A percentile compares a stretch with the other conserved stretches of the same genome.
These are phyloP conservation scores for Allacma fusca DNA, from an alignment of 2,888 invertebrate genomes.

Conservation along the genomic window DNA sequence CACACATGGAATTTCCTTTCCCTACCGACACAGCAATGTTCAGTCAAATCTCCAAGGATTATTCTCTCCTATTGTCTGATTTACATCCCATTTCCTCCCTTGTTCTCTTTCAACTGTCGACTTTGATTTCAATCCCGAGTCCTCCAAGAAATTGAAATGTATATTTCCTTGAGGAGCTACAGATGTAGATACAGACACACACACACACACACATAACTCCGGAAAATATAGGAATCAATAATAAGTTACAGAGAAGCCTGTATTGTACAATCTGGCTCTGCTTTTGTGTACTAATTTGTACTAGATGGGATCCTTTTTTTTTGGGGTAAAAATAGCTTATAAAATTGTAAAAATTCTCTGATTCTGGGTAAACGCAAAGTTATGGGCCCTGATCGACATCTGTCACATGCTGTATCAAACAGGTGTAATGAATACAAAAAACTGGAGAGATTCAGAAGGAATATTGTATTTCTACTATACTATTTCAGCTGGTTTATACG, in stretches of 20 bases:
- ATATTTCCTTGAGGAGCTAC: not conserved
- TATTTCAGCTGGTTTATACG: not conserved
- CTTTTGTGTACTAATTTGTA: too few relatives aligned
- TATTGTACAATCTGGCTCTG: too few relatives aligned
- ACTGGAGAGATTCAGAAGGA: not conserved
- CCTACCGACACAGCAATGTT: constrained; percentile 21
- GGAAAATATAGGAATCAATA: too few relatives aligned
- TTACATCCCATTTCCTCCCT: constrained; percentile 9
- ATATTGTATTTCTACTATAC: constrained; percentile 20
- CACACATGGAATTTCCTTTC: constrained; percentile 50
- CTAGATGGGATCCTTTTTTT: too few relatives aligned
- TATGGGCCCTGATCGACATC: not conserved
- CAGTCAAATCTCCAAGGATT: constrained; percentile 28
- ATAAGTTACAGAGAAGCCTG: too few relatives aligned
- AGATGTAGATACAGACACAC: too few relatives aligned
- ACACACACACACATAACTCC: too few relatives aligned
- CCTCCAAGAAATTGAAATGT: not conserved
- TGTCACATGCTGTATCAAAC: not conserved
- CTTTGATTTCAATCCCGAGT: not conserved
- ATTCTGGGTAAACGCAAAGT: too few relatives aligned
- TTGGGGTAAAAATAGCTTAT: too few relatives aligned
- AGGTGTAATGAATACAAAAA: not conserved
- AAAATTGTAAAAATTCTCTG: too few relatives aligned
- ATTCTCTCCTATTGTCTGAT: constrained; percentile 20
- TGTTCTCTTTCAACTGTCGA: not conserved